Percentiles rank a stretch among this genome's conserved stretches.
Conservation (phyloP, 2,113 vertebrate species). For the Cairina moschata region DNA sequence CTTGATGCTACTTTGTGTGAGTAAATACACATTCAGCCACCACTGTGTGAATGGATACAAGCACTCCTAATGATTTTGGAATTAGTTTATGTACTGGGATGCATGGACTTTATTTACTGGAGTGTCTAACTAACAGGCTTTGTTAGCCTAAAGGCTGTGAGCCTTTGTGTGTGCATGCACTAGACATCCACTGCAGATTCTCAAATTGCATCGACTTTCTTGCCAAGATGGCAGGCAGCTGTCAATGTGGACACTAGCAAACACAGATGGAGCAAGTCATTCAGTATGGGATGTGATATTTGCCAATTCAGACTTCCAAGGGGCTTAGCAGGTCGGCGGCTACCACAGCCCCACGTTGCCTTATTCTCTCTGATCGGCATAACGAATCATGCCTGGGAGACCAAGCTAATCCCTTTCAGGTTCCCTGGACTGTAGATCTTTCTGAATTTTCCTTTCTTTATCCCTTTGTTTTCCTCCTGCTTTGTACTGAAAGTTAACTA, state of each 20-base stretch:
- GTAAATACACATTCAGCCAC: not conserved
- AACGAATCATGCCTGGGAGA: constrained; percentile 66
- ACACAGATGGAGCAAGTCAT: constrained; percentile 69
- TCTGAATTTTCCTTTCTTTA: constrained; percentile 67
- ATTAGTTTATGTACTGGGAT: constrained; percentile 7
- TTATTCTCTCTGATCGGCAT: constrained; percentile 59
- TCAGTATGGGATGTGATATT: constrained; percentile 54
- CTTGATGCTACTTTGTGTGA: not conserved
- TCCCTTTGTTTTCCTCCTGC: constrained; percentile 50
- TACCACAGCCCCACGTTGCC: constrained; percentile 25
- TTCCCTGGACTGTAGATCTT: constrained; percentile 63
- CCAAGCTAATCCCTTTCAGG: constrained; percentile 69
- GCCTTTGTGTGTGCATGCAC: not conserved
- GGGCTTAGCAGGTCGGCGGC: constrained; percentile 49
- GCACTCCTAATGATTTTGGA: constrained; percentile 22
- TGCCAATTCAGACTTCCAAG: constrained; percentile 59
- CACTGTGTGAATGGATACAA: not conserved
- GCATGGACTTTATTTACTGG: constrained; percentile 7
- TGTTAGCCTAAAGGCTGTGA: not conserved
- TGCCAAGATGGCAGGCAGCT: constrained; percentile 70
- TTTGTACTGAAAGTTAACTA: constrained; percentile 65
- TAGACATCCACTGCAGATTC: constrained; percentile 31
- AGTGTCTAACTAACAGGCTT: constrained; percentile 13
- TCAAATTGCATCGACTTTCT: constrained; percentile 52
- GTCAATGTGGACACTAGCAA: constrained; percentile 62